Conservation (phyloP, 2,113 vertebrate species). For the Phalacrocorax brasilianus region DNA sequence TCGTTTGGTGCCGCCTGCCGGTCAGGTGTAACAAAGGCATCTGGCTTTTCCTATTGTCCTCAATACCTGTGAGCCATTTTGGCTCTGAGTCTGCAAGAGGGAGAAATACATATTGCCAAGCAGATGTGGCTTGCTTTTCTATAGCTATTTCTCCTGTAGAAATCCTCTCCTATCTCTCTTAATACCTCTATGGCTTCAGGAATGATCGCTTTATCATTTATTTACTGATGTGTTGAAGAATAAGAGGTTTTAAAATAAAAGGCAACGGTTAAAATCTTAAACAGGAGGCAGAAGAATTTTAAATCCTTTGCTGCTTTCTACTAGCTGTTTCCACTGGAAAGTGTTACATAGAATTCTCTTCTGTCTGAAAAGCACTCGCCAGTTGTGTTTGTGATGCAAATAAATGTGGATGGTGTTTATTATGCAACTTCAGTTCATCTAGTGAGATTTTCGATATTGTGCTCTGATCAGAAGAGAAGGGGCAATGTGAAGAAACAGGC, state of each 20-base stretch:
- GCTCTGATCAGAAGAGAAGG: not conserved
- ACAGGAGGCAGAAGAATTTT: not conserved
- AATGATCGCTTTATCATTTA: not conserved
- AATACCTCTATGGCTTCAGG: not conserved
- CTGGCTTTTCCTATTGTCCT: not conserved
- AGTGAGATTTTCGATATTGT: not conserved
- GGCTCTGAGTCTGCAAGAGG: not conserved
- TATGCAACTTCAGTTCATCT: not conserved
- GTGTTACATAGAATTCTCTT: not conserved
- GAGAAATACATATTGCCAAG: not conserved
- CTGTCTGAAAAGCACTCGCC: not conserved
- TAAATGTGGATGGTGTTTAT: not conserved
- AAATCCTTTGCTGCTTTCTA: not conserved
- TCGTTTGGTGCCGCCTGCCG: slow-evolving; percentile 38
- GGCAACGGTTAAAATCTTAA: not conserved
- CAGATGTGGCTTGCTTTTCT: not conserved
- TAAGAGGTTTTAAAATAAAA: not conserved
- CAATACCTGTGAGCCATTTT: not conserved
- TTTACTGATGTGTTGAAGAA: not conserved
- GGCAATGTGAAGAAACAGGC: not conserved
- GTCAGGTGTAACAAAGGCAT: not conserved
- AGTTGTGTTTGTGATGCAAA: not conserved
- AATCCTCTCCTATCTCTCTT: not conserved
- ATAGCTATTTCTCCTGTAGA: not conserved
- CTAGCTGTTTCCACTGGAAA: not conserved